Base-by-base conservation (phyloP, 2,797 vertebrate genomes). In the Morus bassanus region DNA sequence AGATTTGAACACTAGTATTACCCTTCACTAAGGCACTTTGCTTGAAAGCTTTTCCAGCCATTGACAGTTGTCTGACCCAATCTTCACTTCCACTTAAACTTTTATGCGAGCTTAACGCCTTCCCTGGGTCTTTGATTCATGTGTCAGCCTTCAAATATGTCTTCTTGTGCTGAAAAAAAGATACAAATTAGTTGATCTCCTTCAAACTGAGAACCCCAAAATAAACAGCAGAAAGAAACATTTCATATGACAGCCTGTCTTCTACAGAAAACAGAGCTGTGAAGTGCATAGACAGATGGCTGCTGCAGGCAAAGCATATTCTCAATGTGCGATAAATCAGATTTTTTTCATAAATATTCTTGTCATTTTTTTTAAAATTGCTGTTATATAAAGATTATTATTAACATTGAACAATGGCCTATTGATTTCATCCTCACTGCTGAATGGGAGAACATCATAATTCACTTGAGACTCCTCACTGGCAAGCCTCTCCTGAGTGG, bases 221-320 rank as follows among this genome's bases (percentile, higher is more conserved):
- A 95, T 96, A 93, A 96, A 94, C 87, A 96, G 80, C 73, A 93
- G 79, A 94, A 94, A 96, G 60, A 94, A 96, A 88, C 17, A 41
- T 93, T 95, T 95, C 67, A 23, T 77, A 72, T 89, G 95, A 95
- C 93, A 97, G 93, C 89, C 93, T 91, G 75, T 94, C 92, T 96
- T 81, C 95, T 51, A 74, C 82, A 85, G 91, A 96, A 97, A 96
- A 95, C 93, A 96, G 94, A 94, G 57, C 91, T 95, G 76, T 95
- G 94, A 97, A 95, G 83, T 95, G 53, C 92, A 48, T 33, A 92
- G 91, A 94, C 97, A 97, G 97, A 97, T 97, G 97, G 97, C 87
- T 95, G 91, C 83, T 96, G 83, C 89, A 95, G 95, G 96, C 90
- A 91, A 95, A 94, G 93, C 96, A 85, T 96, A 95, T 93, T 96